Evolutionary conservation across 2,888 invertebrate genomes (phyloP).

Genomic region (Bembecia ichneumoniformis): DNA sequence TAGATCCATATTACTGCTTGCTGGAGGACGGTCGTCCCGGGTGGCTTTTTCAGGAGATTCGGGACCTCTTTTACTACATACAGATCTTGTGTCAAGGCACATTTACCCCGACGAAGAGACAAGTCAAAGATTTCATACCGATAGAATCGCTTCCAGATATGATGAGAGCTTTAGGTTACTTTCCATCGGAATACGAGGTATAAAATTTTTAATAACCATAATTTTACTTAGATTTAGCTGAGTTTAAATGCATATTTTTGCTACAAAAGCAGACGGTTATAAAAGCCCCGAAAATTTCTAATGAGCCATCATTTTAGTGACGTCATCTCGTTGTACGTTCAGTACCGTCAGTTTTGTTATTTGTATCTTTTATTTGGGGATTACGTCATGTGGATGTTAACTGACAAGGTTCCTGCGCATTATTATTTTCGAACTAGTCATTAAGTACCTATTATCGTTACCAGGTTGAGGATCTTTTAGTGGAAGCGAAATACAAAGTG

Average conservation of each 20-base stretch:
- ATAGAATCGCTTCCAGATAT: conserved; percentile 79
- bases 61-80: conserved; percentile 83
- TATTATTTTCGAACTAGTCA: too few relatives aligned
- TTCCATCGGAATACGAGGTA: conserved; percentile 82
- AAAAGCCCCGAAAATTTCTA: too few relatives aligned
- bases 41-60: conserved; percentile 79
- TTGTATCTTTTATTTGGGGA: too few relatives aligned
- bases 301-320: too few relatives aligned
- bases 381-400: too few relatives aligned
- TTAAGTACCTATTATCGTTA: conserved; percentile 2
- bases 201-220: background rate
- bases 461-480: conserved; percentile 73
- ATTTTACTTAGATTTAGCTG: too few relatives aligned
- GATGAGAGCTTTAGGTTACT: conserved; percentile 82
- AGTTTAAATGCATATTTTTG: too few relatives aligned
- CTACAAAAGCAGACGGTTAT: too few relatives aligned
- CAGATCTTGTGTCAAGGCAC: conserved; percentile 82
- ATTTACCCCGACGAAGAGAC: conserved; percentile 73
- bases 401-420: background rate
- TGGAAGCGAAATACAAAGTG: conserved; percentile 70
- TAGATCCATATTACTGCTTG: conserved; percentile 79
- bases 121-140: conserved; percentile 74
- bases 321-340: too few relatives aligned
- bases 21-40: conserved; percentile 80
- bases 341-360: too few relatives aligned